A percentile compares a stretch with the other conserved stretches of the same genome.
These are phyloP conservation scores for Mus pahari DNA, from an alignment of 2,113 vertebrate genomes.

Conservation along the genomic window DNA sequence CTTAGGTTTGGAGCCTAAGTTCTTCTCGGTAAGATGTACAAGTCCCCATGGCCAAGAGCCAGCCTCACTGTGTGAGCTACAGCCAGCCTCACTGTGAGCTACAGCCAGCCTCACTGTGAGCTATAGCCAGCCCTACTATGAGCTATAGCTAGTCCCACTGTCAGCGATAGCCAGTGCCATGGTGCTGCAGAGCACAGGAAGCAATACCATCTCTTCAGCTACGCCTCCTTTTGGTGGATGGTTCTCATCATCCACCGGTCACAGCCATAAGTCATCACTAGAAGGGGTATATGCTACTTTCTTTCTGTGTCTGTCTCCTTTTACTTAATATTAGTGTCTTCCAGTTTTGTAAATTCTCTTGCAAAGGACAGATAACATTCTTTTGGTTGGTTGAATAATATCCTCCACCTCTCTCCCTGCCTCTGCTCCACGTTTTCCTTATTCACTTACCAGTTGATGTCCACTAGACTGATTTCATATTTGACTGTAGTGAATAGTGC, in stretches of 20 bases:
- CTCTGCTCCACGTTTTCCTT: not conserved
- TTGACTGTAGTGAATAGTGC: not conserved
- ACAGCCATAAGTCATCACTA: too few relatives aligned
- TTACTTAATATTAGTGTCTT: not conserved
- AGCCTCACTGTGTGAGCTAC: not conserved
- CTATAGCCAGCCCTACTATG: not conserved
- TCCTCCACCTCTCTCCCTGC: not conserved
- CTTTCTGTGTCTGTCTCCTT: not conserved
- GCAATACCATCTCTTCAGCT: too few relatives aligned
- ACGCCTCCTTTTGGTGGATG: too few relatives aligned
- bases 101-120: too few relatives aligned
- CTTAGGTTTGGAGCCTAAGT: not conserved
- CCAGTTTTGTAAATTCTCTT: not conserved
- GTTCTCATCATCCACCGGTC: too few relatives aligned
- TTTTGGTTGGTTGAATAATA: not conserved
- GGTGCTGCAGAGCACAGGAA: too few relatives aligned
- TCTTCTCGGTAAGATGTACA: not conserved
- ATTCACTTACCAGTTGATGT: not conserved
- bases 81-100: too few relatives aligned
- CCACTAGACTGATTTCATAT: not conserved
- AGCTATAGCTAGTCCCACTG: not conserved
- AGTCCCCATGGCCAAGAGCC: not conserved
- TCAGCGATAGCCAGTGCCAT: not conserved
- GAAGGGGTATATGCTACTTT: too few relatives aligned
- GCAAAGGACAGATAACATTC: not conserved